Base-by-base conservation (phyloP, 2,797 vertebrate species). In the Microtus obscurus region DNA sequence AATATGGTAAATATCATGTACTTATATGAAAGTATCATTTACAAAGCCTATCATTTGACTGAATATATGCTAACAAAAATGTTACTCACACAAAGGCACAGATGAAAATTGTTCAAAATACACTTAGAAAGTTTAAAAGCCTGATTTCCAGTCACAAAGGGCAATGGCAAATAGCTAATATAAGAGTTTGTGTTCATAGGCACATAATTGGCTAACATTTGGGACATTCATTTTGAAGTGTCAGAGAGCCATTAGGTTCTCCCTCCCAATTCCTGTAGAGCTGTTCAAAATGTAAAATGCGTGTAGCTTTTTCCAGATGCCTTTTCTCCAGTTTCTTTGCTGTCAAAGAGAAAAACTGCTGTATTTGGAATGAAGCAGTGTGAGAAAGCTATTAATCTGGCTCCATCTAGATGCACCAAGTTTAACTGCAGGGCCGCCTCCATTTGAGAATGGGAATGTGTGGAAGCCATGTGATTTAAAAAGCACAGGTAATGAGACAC, bases 321-420 rank as follows among this genome's bases (percentile, higher is more conserved):
- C 67, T 92, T 77, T 81, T 92, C 61, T 63, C 40, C 43, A 61
- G 56, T 91, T 93, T 94, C 48, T 90, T 94, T 29, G 9, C 73
- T 45, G 25, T 74, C 67, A 89, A 65, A 82, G 65, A 95, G 37
- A 95, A 83, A 43, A 40, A 76, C 78, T 77, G 5, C 43, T 34
- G 65, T 56, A n/a, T 93, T 96, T 93, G 85, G 67, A 97, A 94
- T 45, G 69, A 67, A 53, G 78, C 78, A 91, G 91, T 43, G 21
- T 59, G 91, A 78, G 71, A 96, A 97, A 92, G 14, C 97, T 97
- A 95, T 97, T 97, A 94, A 97, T 96, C 93, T 97, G 88, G 97
- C 96, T 96, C 96, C 97, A 97, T 94, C 97, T 97, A 97, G 96
- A 95, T 87, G 95, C 51, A 91, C 59, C 45, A 94, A 93, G 65